Evolutionary conservation across 2,797 vertebrate species (phyloP).

Genomic region (Heliangelus exortis): DNA sequence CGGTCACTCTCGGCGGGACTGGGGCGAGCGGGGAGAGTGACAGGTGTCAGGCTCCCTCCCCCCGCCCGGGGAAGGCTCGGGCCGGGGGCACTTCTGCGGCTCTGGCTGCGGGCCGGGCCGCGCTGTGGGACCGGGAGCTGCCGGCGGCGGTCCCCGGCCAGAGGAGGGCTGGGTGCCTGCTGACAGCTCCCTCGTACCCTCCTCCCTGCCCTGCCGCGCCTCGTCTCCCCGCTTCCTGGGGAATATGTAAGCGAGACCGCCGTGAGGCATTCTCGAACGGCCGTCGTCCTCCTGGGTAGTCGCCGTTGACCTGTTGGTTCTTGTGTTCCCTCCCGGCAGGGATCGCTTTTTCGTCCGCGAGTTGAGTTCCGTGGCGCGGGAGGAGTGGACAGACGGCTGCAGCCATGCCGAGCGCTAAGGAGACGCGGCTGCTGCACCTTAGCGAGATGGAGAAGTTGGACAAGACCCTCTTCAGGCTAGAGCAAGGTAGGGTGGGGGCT

Average conservation of each 20-base stretch:
- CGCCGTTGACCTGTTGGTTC: not conserved
- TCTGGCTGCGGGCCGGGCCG: not conserved
- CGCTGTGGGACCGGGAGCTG: not conserved
- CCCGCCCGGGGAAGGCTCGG: not conserved
- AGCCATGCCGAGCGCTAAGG: slow-evolving; percentile 86
- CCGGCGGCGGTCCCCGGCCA: not conserved
- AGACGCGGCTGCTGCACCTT: slow-evolving; percentile 88
- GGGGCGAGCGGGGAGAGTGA: not conserved
- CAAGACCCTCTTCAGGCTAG: slow-evolving; percentile 91
- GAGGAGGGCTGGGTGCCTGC: not conserved
- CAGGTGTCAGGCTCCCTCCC: not conserved
- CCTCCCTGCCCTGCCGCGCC: not conserved
- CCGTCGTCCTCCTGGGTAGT: not conserved
- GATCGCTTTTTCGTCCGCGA: not conserved
- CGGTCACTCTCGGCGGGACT: not conserved
- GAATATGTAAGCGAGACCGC: slow-evolving; percentile 48
- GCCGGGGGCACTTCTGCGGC: not conserved
- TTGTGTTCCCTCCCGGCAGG: slow-evolving; percentile 63
- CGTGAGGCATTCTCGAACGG: not conserved
- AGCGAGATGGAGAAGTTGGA: slow-evolving; percentile 91
- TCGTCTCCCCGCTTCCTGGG: not conserved
- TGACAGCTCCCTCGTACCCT: not conserved
- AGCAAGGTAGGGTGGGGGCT: slow-evolving; percentile 85
- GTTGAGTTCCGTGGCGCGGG: slow-evolving; percentile 40
- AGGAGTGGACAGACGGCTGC: slow-evolving; percentile 56